phyloP scores from a whole-genome alignment of 1,140 invertebrate species.

The Acromyrmex heyeri region DNA sequence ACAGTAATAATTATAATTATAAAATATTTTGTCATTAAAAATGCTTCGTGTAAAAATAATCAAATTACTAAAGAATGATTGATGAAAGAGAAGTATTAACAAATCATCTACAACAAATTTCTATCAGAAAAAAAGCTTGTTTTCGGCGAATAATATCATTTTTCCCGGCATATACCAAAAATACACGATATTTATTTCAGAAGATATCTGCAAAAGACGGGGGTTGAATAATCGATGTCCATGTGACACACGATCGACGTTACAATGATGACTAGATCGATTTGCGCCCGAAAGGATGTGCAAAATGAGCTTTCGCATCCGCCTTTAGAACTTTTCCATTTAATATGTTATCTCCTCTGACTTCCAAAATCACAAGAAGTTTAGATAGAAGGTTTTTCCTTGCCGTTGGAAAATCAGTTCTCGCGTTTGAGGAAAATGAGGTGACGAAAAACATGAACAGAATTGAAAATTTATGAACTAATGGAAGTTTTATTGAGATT shows the following conservation, averaged over 20 bases:
- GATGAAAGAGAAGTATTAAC: not conserved
- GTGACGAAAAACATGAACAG: conserved; percentile 13
- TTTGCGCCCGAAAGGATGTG: conserved; percentile 25
- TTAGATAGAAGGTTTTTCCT: not conserved
- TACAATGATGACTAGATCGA: conserved; percentile 37
- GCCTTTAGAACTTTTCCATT: conserved; percentile 14
- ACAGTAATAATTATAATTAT: not conserved
- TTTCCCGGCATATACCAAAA: conserved; percentile 9
- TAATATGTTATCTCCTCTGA: conserved; percentile 1
- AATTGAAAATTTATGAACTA: not conserved
- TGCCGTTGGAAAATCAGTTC: not conserved
- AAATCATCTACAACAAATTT: conserved; percentile 5
- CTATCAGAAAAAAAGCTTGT: not conserved
- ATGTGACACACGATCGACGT: conserved; percentile 27
- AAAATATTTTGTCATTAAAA: not conserved
- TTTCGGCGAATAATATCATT: not conserved
- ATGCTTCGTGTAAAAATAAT: not conserved
- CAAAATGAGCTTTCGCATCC: not conserved
- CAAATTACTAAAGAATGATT: not conserved
- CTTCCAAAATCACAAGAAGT: not conserved
- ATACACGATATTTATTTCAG: conserved; percentile 26
- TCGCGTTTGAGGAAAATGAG: not conserved
- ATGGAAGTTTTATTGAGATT: not conserved
- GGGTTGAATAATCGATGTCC: conserved; percentile 29
- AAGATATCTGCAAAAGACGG: conserved; percentile 9